These are phyloP conservation scores for Clarias gariepinus DNA, from an alignment of 2,113 vertebrate genomes.

Conservation along the genomic window DNA sequence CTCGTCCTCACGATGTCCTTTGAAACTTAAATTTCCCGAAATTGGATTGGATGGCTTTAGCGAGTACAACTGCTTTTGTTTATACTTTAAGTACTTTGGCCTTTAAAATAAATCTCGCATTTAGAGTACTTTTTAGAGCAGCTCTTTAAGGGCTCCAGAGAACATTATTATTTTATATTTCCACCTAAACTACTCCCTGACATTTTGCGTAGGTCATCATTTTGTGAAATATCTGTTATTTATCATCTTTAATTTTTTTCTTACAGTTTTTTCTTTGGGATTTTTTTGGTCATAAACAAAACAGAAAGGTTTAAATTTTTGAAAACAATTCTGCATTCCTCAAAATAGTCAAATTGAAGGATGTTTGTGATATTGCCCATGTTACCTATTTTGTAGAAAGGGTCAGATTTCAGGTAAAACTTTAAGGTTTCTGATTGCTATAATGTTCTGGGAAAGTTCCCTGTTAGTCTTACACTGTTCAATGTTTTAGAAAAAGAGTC, in stretches of 20 bases:
- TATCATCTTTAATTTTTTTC: neutral
- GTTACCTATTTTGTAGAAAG: neutral
- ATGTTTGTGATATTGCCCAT: too few species aligned
- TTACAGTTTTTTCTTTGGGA: neutral
- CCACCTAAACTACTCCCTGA: neutral
- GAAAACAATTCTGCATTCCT: too few species aligned
- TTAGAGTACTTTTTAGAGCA: neutral
- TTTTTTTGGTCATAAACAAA: too few species aligned
- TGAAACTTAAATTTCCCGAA: neutral
- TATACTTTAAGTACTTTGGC: neutral
- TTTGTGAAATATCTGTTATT: neutral
- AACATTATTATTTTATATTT: neutral
- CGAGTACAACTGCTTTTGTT: neutral
- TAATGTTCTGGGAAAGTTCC: too few species aligned
- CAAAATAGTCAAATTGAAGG: too few species aligned
- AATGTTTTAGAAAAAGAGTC: too few species aligned
- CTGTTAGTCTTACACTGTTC: too few species aligned
- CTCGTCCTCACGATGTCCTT: neutral
- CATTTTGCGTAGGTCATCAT: neutral
- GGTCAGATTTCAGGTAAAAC: neutral
- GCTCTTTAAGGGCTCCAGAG: neutral
- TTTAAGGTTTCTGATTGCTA: too few species aligned
- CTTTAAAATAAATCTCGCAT: neutral
- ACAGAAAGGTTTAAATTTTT: too few species aligned
- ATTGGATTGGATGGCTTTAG: neutral